Conservation (phyloP, 1,140 invertebrate species). For the Drosophila sechellia region DNA sequence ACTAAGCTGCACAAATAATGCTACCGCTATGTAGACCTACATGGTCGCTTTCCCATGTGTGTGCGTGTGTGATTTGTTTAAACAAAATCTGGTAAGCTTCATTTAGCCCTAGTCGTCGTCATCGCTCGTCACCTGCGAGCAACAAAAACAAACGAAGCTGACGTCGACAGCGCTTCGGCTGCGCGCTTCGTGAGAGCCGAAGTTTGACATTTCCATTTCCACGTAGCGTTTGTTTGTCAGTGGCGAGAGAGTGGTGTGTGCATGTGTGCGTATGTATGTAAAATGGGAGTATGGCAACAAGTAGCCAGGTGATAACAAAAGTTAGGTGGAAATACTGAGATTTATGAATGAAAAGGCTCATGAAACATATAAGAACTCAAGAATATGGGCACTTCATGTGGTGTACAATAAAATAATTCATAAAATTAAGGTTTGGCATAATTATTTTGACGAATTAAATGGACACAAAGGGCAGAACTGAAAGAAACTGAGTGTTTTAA, state of each 20-base stretch:
- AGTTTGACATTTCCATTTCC: slow-evolving; percentile 79
- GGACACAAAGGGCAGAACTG: not conserved
- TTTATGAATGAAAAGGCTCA: slow-evolving; percentile 57
- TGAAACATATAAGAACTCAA: not conserved
- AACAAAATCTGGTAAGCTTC: slow-evolving; percentile 56
- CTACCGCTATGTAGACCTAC: slow-evolving; percentile 58
- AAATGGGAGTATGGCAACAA: slow-evolving; percentile 70
- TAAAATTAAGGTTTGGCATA: no score
- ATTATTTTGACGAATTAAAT: not conserved
- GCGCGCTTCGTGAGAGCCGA: slow-evolving; percentile 51
- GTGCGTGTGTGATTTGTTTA: slow-evolving; percentile 27
- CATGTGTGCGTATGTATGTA: not conserved
- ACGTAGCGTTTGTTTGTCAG: slow-evolving; percentile 63
- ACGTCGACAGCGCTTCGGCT: slow-evolving; percentile 47
- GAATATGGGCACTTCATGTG: no score
- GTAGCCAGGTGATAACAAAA: slow-evolving; percentile 70
- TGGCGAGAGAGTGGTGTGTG: not conserved
- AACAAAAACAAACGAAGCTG: slow-evolving; percentile 61
- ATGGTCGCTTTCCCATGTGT: slow-evolving; percentile 16
- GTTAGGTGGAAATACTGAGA: not conserved
- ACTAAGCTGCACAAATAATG: not conserved
- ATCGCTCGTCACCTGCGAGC: slow-evolving; percentile 45
- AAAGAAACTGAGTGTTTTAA: no score
- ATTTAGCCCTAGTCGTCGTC: slow-evolving; percentile 10
- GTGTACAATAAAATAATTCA: no score